Base-by-base conservation (phyloP, 2,113 vertebrate genomes). In the Macroglossus sobrinus region DNA sequence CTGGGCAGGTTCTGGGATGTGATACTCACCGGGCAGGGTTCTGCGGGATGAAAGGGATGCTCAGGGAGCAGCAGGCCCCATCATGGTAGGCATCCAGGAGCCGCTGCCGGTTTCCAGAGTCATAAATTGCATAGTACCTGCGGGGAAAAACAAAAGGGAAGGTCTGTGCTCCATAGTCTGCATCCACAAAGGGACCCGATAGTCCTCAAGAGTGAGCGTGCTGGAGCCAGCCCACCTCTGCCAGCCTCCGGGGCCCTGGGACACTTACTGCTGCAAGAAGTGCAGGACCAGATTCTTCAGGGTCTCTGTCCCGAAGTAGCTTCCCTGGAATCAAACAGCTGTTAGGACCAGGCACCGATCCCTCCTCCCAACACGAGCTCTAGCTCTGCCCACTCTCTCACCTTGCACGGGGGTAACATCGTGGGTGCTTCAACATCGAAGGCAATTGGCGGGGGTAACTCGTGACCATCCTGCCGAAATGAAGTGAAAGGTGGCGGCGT, bases 81-180 rank as follows among this genome's bases (percentile, higher is more conserved):
- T 99, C 99, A 55, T 99, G 99, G 97, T 99, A 99, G 53, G 99
- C 99, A 2, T 99, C 98, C n/a, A 99, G 97, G 19, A 99, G 98
- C 2, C 98, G 98, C 92, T 99, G 99, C 63, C 99, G 98, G 98
- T 99, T 98, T 57, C 98, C 99, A 0, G 99, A 99, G 98, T 99
- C 99, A 16, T 99, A 99, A 55, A 99, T 98, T 4, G 98, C 97
- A 97, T 99, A 99, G 97, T 99, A 99, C 97, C 99, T 99, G 81
- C 1, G 45, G 78, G 89, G 38, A 64, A 82, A 47, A 50, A 18
- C 6, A 38, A 40, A 43, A 57, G 40, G 18, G 40, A 28, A 28
- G 26, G 24, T 16, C 61, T 82, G 6, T 69, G 15, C 28, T 45
- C 26, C 18, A 4, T 0, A 0, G 30, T n/a, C 45, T 18, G 28